Conservation (phyloP, 2,888 invertebrate species). For the Chelonus formosanus region DNA sequence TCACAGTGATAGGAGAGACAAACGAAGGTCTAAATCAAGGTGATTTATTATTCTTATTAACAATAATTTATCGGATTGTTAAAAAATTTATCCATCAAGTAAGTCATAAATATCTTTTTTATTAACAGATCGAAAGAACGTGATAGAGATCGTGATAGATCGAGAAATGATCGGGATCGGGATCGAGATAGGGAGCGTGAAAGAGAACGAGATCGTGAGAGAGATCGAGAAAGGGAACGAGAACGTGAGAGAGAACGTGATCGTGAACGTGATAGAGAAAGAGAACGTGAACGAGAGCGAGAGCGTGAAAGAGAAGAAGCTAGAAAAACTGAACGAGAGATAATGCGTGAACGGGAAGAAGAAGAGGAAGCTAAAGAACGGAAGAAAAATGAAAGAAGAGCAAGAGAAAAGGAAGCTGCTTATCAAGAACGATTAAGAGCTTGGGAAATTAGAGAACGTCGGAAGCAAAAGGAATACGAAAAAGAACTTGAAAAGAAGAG, state of each 20-base stretch:
- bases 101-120: no score
- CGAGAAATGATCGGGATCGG: slow-evolving; percentile 57
- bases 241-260: slow-evolving; percentile 72
- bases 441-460: slow-evolving; percentile 91
- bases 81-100: no score
- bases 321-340: slow-evolving; percentile 70
- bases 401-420: slow-evolving; percentile 94
- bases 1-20: slow-evolving; percentile 58
- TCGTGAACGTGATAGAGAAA: slow-evolving; percentile 69
- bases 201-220: slow-evolving; percentile 63
- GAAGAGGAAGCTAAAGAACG: slow-evolving; percentile 93
- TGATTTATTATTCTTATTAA: slow-evolving; percentile 43
- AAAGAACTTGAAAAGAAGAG: slow-evolving; percentile 87
- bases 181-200: slow-evolving; percentile 58
- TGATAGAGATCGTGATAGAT: slow-evolving; percentile 49
- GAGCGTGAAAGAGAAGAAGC: slow-evolving; percentile 68
- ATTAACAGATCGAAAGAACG: slow-evolving; percentile 56
- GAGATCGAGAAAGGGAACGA: slow-evolving; percentile 70
- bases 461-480: slow-evolving; percentile 90
- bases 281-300: slow-evolving; percentile 69
- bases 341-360: slow-evolving; percentile 80
- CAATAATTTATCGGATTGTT: not conserved
- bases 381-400: slow-evolving; percentile 88
- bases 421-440: slow-evolving; percentile 85
- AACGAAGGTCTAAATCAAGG: slow-evolving; percentile 67